Base-by-base conservation (phyloP, 2,888 invertebrate genomes). In the Hesperia comma region DNA sequence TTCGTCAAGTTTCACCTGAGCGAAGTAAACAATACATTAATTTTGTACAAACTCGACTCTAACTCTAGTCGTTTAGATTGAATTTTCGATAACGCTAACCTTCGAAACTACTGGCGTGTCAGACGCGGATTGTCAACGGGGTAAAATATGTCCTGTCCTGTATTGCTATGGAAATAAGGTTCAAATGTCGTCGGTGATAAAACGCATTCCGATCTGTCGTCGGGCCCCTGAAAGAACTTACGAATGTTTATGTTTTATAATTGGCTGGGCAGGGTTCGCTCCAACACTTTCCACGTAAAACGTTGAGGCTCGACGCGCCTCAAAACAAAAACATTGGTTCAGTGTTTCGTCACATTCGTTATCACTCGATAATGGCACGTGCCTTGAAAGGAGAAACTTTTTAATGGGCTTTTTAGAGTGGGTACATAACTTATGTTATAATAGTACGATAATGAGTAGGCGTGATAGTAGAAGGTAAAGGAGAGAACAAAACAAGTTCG, bases 1-100 rank as follows among this genome's bases (percentile, higher is more conserved):
- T 83, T 83, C 84, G 76, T 83, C 83, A 83, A 77, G 81, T 82
- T 83, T 81, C 81, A 80, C 80, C 74, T 71, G 74, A 69, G 71
- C 63, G 77, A 80, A 79, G 82, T 85, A 87, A 87, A 87, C 86
- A 87, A 86, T 72, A 67, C 73, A n/a, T 58, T 33, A 32, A 7
- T 68, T 43, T 70, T 73, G 57, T 68, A 58, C 68, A 68, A 77
- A 77, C 76, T 75, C 79, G 79, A 56, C 21, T 1, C 41, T 15
- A 15, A 14, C 32, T 1, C 1, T 5, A 68, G 6, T 3, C 73
- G n/a, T 32, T 63, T 41, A 58, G 58, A 40, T 41, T 7, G 53
- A 64, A 17, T 64, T 21, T 49, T 58, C 15, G 19, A 51, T 53
- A 49, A 19, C 12, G 26, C 19, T n/a, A 19, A 49, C 19, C 26